Conservation (phyloP, 2,797 vertebrate species). For the Premnoplex brunnescens region DNA sequence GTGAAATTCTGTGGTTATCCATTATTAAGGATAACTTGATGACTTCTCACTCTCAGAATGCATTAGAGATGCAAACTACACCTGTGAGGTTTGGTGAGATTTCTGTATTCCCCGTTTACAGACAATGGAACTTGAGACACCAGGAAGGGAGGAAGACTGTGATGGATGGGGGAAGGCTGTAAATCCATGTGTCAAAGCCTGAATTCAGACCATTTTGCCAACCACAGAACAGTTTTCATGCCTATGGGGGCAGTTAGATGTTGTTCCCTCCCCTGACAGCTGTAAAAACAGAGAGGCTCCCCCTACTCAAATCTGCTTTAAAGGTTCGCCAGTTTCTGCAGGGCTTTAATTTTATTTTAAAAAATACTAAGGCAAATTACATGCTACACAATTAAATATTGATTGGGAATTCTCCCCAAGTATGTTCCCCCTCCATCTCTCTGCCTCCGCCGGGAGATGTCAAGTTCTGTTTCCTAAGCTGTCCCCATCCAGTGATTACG, state of each 20-base stretch:
- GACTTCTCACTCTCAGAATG: background rate
- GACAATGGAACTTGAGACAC: background rate
- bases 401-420: conserved; percentile 76
- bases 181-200: background rate
- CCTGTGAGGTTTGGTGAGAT: background rate
- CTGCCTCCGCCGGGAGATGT: conserved; percentile 64
- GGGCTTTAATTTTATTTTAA: conserved; percentile 14
- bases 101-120: background rate
- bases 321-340: background rate
- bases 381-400: conserved; percentile 78
- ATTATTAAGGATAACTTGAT: background rate
- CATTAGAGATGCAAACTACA: background rate
- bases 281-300: background rate
- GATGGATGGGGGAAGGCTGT: background rate
- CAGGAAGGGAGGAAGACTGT: background rate
- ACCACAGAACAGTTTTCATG: background rate
- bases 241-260: background rate
- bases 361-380: conserved; percentile 63
- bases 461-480: conserved; percentile 77
- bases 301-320: conserved; percentile 12
- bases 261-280: background rate
- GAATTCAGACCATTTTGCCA: background rate
- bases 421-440: conserved; percentile 66
- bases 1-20: background rate
- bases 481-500: conserved; percentile 79